Evolutionary conservation across 2,113 vertebrate species (phyloP), one percentile per base, ranked within the genome.

Genomic region (Ailurus styani): DNA sequence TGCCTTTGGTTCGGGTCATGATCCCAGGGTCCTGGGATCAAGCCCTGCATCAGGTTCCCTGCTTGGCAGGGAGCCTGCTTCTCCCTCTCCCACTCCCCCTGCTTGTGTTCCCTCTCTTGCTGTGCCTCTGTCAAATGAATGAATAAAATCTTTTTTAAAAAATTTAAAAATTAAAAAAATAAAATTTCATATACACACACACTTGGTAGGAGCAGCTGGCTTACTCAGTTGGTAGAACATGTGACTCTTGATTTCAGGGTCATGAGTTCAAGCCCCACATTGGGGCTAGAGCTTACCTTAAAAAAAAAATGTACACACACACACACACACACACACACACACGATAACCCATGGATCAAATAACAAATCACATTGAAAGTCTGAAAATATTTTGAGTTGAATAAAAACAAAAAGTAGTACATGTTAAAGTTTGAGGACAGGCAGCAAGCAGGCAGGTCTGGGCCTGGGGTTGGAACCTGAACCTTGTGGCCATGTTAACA

Each of bases 401-500:
- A 29, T 62, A 34, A 75, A 54, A 86, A 86, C 50, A 29, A 57
- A 81, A 87, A 81, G 37, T 47, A 50, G 12, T 72, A 27, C 27
- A 40, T 81, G 62, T 82, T 82, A 50, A 81, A 88, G 47, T 42
- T 40, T 50, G 42, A 93, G 79, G 54, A 68, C 34, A 84, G 42
- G 34, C 34, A 73, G 25, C 45, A 18, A 21, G 7, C 40, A 73
- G 83, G 84, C 10, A 54, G 83, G 37, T 10, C 27, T 79, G 83
- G 23, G 42, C 45, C 40, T 55, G 23, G 52, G 40, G 7, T 6
- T 62, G 31, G 31, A 68, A 29, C 10, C 55, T 73, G 57, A 77
- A n/a, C 55, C 55, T 12, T 15, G 9, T 47, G 75, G 31, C 72
- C 40, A 23, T 34, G 99, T 99, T 99, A 27, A 99, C 99, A 25